These are phyloP conservation scores for Sebastes nivosus DNA, from an alignment of 2,797 vertebrate species.

Conservation along the genomic window DNA sequence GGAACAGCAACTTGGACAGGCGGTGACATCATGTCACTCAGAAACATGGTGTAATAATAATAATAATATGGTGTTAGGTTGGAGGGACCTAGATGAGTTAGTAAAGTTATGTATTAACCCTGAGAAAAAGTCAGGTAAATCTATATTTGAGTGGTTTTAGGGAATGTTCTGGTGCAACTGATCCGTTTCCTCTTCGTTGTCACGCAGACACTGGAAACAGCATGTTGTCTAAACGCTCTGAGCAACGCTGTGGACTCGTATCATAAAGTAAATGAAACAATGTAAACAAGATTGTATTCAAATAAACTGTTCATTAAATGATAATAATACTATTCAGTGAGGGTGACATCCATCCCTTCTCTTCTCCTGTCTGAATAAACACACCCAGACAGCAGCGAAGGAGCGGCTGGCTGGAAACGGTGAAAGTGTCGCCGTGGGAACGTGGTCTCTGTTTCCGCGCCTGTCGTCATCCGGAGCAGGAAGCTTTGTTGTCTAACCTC, in stretches of 20 bases:
- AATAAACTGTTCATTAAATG: not conserved
- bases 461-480: slow-evolving; percentile 22
- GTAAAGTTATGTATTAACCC: not conserved
- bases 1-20: too few relatives aligned
- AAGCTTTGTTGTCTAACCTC: slow-evolving; percentile 26
- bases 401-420: not conserved
- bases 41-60: too few relatives aligned
- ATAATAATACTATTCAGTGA: not conserved
- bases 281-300: not conserved
- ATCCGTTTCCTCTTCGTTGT: not conserved
- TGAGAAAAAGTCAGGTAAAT: not conserved
- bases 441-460: not conserved
- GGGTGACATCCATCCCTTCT: not conserved
- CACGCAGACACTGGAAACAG: too few relatives aligned
- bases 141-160: not conserved
- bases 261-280: not conserved
- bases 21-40: too few relatives aligned
- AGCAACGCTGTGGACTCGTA: not conserved
- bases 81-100: not conserved
- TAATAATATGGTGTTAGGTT: too few relatives aligned
- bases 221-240: too few relatives aligned
- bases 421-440: slow-evolving; percentile 11
- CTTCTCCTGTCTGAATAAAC: not conserved
- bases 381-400: not conserved
- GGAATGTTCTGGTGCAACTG: not conserved